Evolutionary conservation across 1,140 invertebrate genomes (phyloP).

Genomic region (Antheraea pernyi): DNA sequence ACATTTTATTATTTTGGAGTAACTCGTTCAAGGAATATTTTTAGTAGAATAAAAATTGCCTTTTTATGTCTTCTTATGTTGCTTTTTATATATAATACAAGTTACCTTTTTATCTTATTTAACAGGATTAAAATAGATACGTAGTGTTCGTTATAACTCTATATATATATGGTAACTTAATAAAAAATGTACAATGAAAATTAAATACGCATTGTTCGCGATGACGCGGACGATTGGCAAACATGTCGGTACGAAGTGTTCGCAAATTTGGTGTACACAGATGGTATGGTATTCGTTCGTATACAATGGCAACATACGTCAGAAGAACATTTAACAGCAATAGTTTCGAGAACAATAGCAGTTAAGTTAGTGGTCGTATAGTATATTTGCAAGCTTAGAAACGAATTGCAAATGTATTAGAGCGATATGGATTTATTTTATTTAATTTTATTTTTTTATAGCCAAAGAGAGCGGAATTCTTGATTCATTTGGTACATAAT

Average conservation of each 20-base stretch:
- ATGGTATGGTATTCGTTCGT: constrained; percentile 24
- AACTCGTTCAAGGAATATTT: too few relatives aligned
- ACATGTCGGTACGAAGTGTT: constrained; percentile 31
- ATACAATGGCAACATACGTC: constrained; percentile 38
- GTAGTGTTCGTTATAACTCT: background rate
- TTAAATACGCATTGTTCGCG: background rate
- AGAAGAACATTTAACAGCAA: constrained; percentile 18
- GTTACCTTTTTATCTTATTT: too few relatives aligned
- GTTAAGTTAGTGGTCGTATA: background rate
- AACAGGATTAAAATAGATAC: background rate
- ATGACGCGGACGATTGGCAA: constrained; percentile 13
- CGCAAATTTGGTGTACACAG: constrained; percentile 47
- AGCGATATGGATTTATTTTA: too few relatives aligned
- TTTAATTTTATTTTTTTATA: too few relatives aligned
- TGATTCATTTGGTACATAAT: too few relatives aligned
- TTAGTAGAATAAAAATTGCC: too few relatives aligned
- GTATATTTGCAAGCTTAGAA: background rate
- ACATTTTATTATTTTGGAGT: too few relatives aligned
- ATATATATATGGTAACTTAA: background rate
- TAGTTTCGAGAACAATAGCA: constrained; percentile 36
- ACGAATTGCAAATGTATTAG: background rate
- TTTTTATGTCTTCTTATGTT: too few relatives aligned
- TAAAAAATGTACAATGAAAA: background rate
- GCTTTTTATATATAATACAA: too few relatives aligned
- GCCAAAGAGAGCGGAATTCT: too few relatives aligned